These are phyloP conservation scores for Pachycephus smyrnensis DNA, from an alignment of 2,888 invertebrate species.

Conservation along the genomic window DNA sequence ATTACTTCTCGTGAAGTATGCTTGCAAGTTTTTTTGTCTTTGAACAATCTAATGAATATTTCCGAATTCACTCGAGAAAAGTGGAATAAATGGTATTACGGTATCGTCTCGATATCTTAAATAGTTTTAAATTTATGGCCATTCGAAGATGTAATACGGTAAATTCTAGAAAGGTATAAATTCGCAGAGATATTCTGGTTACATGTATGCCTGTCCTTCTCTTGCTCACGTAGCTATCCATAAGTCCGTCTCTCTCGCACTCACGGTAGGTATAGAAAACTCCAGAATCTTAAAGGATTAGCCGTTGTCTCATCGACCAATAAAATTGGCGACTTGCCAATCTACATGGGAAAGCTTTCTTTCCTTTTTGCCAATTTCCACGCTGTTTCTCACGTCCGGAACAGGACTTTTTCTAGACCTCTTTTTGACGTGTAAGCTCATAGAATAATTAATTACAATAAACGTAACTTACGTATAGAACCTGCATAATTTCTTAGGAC, in stretches of 20 bases:
- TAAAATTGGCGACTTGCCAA: neutral
- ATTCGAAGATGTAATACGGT: neutral
- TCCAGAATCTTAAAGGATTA: neutral
- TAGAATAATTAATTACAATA: neutral
- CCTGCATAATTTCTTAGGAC: constrained; percentile 36
- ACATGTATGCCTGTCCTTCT: neutral
- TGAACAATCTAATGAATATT: neutral
- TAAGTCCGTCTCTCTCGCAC: neutral
- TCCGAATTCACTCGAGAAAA: neutral
- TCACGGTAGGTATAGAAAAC: neutral
- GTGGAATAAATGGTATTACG: neutral
- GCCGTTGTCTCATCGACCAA: neutral
- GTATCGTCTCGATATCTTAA: neutral
- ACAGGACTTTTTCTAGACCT: neutral
- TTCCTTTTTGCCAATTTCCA: neutral
- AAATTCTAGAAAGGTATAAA: neutral
- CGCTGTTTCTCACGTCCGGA: neutral
- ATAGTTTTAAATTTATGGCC: neutral
- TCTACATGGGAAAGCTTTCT: neutral
- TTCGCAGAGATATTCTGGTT: neutral
- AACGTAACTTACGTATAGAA: neutral
- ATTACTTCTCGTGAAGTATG: neutral
- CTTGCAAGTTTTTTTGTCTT: neutral
- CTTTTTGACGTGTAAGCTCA: neutral
- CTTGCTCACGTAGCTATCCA: neutral